phyloP scores from a whole-genome alignment of 2,113 vertebrate species.

The Peromyscus californicus region DNA sequence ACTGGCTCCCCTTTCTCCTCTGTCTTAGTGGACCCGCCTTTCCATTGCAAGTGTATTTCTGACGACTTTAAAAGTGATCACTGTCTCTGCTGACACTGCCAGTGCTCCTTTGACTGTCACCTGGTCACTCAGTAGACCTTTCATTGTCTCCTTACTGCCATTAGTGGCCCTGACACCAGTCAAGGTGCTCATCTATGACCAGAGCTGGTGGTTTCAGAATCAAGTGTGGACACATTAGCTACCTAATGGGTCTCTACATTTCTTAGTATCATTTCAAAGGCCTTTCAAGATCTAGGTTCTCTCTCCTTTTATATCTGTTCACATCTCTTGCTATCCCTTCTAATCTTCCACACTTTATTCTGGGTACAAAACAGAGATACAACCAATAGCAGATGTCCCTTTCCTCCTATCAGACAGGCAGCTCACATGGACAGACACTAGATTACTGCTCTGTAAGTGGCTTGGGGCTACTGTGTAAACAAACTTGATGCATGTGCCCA shows the following conservation, averaged over 20 bases:
- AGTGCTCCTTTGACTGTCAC: neutral
- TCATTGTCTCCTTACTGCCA: neutral
- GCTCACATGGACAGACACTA: neutral
- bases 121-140: neutral
- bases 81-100: neutral
- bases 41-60: neutral
- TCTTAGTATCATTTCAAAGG: neutral
- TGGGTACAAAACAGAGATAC: slow-evolving; percentile 4
- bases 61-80: neutral
- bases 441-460: slow-evolving; percentile 17
- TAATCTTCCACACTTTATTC: neutral
- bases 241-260: neutral
- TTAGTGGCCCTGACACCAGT: neutral
- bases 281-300: neutral
- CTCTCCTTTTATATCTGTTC: neutral
- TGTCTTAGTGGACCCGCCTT: neutral
- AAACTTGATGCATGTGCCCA: slow-evolving; percentile 43
- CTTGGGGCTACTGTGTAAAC: slow-evolving; percentile 62
- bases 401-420: slow-evolving; percentile 54
- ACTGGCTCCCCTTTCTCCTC: neutral
- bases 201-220: slow-evolving; percentile 5
- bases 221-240: neutral
- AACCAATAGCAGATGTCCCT: slow-evolving; percentile 30
- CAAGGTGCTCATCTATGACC: neutral
- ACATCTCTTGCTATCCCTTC: slow-evolving; percentile 11